Percentiles rank a stretch among this genome's conserved stretches.
These are phyloP conservation scores for Pseudomyrmex dendroicus DNA, from an alignment of 1,140 invertebrate species.

Conservation along the genomic window DNA sequence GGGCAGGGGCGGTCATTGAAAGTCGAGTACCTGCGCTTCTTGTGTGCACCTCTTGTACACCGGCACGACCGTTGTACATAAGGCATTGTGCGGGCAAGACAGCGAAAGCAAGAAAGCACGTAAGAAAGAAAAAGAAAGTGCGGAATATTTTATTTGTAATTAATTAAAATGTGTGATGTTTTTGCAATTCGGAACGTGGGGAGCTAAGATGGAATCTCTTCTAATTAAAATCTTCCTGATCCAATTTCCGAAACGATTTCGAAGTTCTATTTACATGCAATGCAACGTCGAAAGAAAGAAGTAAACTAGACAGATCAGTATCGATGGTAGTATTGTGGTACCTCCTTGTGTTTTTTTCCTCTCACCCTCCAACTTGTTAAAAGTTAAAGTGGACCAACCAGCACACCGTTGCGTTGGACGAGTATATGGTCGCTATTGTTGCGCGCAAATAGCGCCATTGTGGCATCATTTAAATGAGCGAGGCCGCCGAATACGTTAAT, in stretches of 20 bases:
- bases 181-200: neutral
- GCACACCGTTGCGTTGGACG: conserved; percentile 40
- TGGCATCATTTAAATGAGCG: conserved; percentile 69
- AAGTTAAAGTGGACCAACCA: conserved; percentile 48
- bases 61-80: conserved; percentile 59
- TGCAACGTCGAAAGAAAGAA: neutral
- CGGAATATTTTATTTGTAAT: conserved; percentile 37
- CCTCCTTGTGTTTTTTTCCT: neutral
- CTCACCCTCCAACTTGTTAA: conserved; percentile 11
- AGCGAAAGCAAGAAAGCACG: neutral
- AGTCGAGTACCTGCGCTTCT: conserved; percentile 76
- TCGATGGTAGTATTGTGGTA: conserved; percentile 55
- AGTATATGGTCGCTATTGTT: conserved; percentile 61
- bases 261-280: neutral
- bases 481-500: conserved; percentile 71
- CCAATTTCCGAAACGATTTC: too few species aligned
- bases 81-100: conserved; percentile 22
- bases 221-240: neutral
- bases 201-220: neutral
- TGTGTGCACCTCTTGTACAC: conserved; percentile 70
- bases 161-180: conserved; percentile 24
- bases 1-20: conserved; percentile 76
- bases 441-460: conserved; percentile 65
- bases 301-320: conserved; percentile 68
- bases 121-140: conserved; percentile 22